phyloP scores from a whole-genome alignment of 30 jellyfish, hydroid and myxozoan species.

The Aurelia sp. region DNA sequence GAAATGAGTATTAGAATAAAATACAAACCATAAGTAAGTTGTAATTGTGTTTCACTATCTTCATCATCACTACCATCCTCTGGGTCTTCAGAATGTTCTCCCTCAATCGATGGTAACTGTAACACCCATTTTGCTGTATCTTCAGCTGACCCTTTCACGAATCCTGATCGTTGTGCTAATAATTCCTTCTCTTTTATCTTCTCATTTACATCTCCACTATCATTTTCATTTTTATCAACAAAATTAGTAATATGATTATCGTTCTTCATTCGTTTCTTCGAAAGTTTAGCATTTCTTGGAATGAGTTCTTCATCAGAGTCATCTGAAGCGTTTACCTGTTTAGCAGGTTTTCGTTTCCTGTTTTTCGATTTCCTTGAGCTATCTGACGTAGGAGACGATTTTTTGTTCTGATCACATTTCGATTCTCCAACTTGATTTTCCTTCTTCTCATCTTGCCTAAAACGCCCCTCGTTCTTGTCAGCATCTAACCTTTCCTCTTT shows the following conservation, averaged over 20 bases:
- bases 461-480: too few species aligned
- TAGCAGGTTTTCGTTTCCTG: slow-evolving; percentile 42
- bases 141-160: slow-evolving; percentile 1
- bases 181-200: background rate
- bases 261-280: slow-evolving; percentile 4
- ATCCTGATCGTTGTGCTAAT: background rate
- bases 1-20: too few species aligned
- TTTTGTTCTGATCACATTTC: slow-evolving; percentile 3
- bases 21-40: slow-evolving; percentile 52
- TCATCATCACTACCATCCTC: slow-evolving; percentile 64
- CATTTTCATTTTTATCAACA: background rate
- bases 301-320: slow-evolving; percentile 50
- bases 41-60: slow-evolving; percentile 59
- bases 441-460: background rate
- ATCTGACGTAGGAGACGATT: slow-evolving; percentile 45
- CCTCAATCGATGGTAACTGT: slow-evolving; percentile 28
- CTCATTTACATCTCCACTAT: background rate
- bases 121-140: slow-evolving; percentile 49
- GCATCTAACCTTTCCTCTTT: too few species aligned
- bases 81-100: slow-evolving; percentile 61
- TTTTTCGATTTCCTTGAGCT: slow-evolving; percentile 32
- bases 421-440: background rate
- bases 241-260: background rate
- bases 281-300: background rate
- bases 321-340: slow-evolving; percentile 16